Base-by-base conservation (phyloP, 2,888 invertebrate species). In the Stratiomys singularior region DNA sequence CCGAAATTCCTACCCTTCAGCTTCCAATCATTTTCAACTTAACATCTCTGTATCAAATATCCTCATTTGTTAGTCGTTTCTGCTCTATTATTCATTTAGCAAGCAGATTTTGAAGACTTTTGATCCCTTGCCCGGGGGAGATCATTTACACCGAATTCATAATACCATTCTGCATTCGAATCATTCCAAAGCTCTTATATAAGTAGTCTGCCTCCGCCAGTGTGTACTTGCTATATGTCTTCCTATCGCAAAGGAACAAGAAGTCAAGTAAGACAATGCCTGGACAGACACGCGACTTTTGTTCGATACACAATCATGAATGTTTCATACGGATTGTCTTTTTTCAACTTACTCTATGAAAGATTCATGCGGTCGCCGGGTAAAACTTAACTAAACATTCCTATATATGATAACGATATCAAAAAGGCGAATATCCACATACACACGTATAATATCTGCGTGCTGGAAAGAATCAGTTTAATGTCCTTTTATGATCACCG, bases 101-200 rank as follows among this genome's bases (percentile, higher is more conserved):
- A 52, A n/a, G 37, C 37, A n/a, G 15, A n/a, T 60, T 60, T 60
- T 25, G 58, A 23, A 60, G 58, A 60, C 25, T 60, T 21, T 60
- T 60, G 58, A 21, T 60, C 52, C 52, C 52, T 4, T 52, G 52
- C 58, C 18, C 58, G 58, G 23, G 2, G 23, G 58, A 9, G 58
- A 60, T 60, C 21, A 21, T 60, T 60, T 60, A 60, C 58, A 60
- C 25, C 25, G 25, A 60, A 60, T 60, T 60, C 58, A 25, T 60
- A 21, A 60, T 9, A 37, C 18, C 52, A 52, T 52, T n/a, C 18
- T 52, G 52, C 15, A 52, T 52, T 52, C 52, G n/a, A 52, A n/a
- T 52, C 4, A 4, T 52, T 52, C 15, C 52, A 37, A 37, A 37
- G 37, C 37, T 37, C 52, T 52, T 52, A 52, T 52, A 18, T 52